Conservation (phyloP, 2,797 vertebrate species). For the Darevskia nairensis region DNA sequence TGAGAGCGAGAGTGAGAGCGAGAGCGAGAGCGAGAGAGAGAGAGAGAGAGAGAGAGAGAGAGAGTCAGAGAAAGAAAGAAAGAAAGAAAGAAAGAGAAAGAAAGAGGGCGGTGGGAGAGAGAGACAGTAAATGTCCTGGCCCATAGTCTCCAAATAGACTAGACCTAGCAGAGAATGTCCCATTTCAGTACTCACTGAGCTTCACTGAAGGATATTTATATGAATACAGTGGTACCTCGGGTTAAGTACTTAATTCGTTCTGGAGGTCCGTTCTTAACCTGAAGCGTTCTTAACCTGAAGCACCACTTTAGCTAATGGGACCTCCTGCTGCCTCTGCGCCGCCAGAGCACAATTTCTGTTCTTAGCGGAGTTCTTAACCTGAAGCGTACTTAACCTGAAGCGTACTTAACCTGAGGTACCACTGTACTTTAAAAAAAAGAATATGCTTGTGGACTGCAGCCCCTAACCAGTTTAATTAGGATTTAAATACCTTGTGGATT, state of each 20-base stretch:
- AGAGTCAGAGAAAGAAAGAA: not conserved
- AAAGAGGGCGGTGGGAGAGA: not conserved
- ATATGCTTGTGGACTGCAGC: conserved; percentile 29
- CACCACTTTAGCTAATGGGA: too few species aligned
- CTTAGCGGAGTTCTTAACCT: too few species aligned
- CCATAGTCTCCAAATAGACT: not conserved
- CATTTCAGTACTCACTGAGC: not conserved
- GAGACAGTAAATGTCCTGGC: not conserved
- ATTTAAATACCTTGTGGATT: conserved; percentile 53
- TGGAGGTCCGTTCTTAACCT: too few species aligned
- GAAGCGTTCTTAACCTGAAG: too few species aligned
- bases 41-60: not conserved
- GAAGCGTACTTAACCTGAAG: too few species aligned
- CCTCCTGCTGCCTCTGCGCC: too few species aligned
- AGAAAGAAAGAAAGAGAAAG: conserved; percentile 52
- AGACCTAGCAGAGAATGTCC: conserved; percentile 42
- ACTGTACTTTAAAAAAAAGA: conserved; percentile 39
- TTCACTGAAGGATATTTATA: not conserved
- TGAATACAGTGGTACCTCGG: not conserved
- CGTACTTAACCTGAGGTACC: too few species aligned
- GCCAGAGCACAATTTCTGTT: too few species aligned
- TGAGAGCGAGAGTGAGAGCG: conserved; percentile 26
- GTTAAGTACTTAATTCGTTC: too few species aligned
- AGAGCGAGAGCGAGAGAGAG: conserved; percentile 38
- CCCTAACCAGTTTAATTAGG: conserved; percentile 66